These are phyloP conservation scores for Ploceus nigricollis DNA, from an alignment of 2,113 vertebrate genomes.

Conservation along the genomic window DNA sequence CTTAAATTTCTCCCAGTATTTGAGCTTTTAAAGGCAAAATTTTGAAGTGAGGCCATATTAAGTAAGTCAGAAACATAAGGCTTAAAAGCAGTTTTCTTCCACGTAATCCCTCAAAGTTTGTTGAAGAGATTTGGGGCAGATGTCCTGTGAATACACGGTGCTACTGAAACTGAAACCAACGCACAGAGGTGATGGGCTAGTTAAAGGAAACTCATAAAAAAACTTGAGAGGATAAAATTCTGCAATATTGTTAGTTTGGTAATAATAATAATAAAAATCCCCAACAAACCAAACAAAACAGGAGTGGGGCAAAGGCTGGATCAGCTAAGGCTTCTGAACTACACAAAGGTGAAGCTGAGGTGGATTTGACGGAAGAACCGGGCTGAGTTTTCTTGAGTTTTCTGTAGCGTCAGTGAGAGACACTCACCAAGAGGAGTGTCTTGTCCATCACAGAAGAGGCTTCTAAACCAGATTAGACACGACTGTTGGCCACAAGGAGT, in stretches of 20 bases:
- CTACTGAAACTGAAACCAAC: background rate
- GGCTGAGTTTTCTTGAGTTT: background rate
- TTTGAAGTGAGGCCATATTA: background rate
- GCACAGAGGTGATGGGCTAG: background rate
- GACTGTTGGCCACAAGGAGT: background rate
- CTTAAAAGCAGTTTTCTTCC: background rate
- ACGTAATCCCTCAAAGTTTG: background rate
- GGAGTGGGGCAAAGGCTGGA: background rate
- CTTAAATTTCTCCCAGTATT: background rate
- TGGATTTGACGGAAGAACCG: background rate
- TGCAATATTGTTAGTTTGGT: background rate
- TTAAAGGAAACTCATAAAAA: background rate
- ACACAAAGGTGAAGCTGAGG: background rate
- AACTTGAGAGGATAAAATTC: background rate
- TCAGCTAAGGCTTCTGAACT: background rate
- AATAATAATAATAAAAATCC: background rate
- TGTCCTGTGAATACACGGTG: background rate
- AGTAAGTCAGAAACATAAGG: background rate
- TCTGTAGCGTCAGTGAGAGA: background rate
- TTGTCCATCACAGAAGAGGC: background rate
- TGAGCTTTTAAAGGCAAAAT: background rate
- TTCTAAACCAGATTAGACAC: background rate
- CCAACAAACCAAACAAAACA: background rate
- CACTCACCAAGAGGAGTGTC: background rate
- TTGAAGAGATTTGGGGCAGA: background rate